Evolutionary conservation across 1,140 invertebrate genomes (phyloP), one percentile per base, ranked within the genome.

Genomic region (Linepithema humile): DNA sequence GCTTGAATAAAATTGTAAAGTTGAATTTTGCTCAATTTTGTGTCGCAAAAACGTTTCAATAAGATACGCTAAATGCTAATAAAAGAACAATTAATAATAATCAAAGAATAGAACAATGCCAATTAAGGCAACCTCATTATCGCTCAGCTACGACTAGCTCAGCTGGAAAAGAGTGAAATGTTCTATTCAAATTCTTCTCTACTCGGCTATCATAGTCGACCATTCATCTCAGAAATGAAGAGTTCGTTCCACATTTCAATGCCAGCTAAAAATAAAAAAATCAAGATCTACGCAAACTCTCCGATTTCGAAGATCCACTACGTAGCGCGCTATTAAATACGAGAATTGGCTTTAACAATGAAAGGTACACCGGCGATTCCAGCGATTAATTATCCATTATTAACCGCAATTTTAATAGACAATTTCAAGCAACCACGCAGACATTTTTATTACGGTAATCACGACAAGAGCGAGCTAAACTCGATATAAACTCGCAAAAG

Each of bases 101-200:
- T 26, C 0, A n/a, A 35, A 35, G 32, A 23, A 65, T 65, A 65
- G 7, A 50, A 10, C 35, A 65, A 65, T 50, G 74, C 26, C 29
- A 77, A 77, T 77, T 65, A 65, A 38, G 29, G 43, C 9, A 64
- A 48, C 29, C 26, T 64, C n/a, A 75, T 62, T 60, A 45, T 38
- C 3, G 17, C 12, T 6, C 23, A n/a, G n/a, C n/a, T n/a, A 62
- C 29, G 10, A 74, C 6, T 60, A 17, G 26, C 20, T 62, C 20
- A 48, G 23, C 26, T 60, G 35, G 38, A 60, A 65, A 64, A 50
- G 15, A n/a, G 35, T 2, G 60, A 1, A 12, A 40, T 62, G 17
- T 64, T 35, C 29, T 17, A 64, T 20, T 64, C 7, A 48, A 50
- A 65, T 62, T 62, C 57, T 62, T 62, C 38, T 74, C 55, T 17